Evolutionary conservation across 2,113 vertebrate genomes (phyloP).

Genomic region (Limanda limanda): DNA sequence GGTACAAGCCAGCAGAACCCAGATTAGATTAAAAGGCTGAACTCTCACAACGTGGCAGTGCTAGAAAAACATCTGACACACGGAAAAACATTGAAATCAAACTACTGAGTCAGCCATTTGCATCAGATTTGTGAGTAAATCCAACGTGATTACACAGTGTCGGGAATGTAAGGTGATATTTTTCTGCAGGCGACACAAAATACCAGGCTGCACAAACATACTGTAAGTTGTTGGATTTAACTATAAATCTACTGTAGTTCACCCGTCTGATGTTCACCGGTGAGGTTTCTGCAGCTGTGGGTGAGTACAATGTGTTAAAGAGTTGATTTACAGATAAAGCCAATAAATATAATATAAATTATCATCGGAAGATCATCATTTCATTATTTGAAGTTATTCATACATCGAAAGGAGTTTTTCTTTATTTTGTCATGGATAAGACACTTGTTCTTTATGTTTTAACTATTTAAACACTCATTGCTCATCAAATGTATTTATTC

Average conservation of each 20-base stretch:
- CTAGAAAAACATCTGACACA: constrained; percentile 20
- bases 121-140: constrained; percentile 72
- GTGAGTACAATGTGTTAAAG: neutral
- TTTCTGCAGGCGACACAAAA: constrained; percentile 58
- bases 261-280: constrained; percentile 2
- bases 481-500: too few relatives aligned
- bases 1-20: constrained; percentile 72
- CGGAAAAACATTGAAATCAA: constrained; percentile 42
- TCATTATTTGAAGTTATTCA: too few relatives aligned
- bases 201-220: constrained; percentile 32
- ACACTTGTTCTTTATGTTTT: too few relatives aligned
- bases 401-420: neutral
- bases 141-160: constrained; percentile 72
- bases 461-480: too few relatives aligned
- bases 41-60: constrained; percentile 24
- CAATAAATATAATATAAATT: too few relatives aligned
- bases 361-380: neutral
- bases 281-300: neutral
- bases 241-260: constrained; percentile 31
- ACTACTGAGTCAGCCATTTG: constrained; percentile 68
- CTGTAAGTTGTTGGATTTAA: constrained; percentile 54
- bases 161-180: constrained; percentile 62
- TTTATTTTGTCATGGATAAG: too few relatives aligned
- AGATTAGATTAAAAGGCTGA: constrained; percentile 70
- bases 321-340: constrained; percentile 2